These are phyloP conservation scores for Hypercompe scribonia DNA, from an alignment of 2,888 invertebrate genomes.

Conservation along the genomic window DNA sequence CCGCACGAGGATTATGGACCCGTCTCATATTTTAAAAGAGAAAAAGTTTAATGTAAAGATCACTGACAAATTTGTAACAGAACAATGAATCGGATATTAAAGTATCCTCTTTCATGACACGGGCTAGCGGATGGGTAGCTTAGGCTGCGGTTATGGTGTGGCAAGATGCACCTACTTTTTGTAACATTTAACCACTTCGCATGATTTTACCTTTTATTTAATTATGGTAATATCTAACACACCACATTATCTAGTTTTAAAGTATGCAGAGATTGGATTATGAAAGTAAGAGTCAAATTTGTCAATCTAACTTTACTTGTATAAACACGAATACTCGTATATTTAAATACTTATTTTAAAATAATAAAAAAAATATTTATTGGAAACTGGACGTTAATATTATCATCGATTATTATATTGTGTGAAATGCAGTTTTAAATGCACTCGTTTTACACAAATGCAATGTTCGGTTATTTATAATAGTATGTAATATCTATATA, in stretches of 20 bases:
- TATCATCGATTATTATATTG: not conserved
- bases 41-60: constrained; percentile 86
- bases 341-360: not conserved
- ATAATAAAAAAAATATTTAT: not conserved
- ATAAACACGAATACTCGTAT: too few relatives aligned
- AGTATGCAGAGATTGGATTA: too few relatives aligned
- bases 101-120: constrained; percentile 85
- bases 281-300: too few relatives aligned
- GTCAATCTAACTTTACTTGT: too few relatives aligned
- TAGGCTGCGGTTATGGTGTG: constrained; percentile 63
- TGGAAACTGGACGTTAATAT: not conserved
- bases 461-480: too few relatives aligned
- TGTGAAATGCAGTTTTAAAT: not conserved
- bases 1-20: constrained; percentile 81
- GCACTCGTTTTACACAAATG: too few relatives aligned
- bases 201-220: not conserved
- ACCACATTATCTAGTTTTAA: too few relatives aligned
- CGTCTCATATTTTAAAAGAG: constrained; percentile 81
- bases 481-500: too few relatives aligned
- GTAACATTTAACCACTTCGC: not conserved
- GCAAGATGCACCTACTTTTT: constrained; percentile 28
- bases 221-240: not conserved
- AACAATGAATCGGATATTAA: constrained; percentile 86
- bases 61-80: constrained; percentile 87
- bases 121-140: constrained; percentile 79